Conservation (phyloP, 2,888 invertebrate species). For the Autographa gamma region DNA sequence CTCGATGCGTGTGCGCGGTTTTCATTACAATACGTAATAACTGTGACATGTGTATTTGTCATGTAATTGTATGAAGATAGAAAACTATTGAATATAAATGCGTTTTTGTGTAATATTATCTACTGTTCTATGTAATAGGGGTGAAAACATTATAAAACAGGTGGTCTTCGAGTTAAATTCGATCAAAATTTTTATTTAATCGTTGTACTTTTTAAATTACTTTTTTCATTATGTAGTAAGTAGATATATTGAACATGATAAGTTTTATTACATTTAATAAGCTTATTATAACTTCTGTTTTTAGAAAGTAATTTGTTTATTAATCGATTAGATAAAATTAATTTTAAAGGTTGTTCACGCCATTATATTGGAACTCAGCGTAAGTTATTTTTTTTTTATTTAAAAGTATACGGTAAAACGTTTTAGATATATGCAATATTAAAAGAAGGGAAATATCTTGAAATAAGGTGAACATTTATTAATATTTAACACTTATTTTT, state of each 20-base stretch:
- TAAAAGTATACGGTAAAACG: neutral
- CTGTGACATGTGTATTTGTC: conserved; percentile 28
- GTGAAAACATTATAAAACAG: conserved; percentile 32
- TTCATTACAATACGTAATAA: conserved; percentile 49
- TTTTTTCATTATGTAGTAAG: conserved; percentile 3
- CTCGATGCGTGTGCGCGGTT: conserved; percentile 28
- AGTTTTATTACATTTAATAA: neutral
- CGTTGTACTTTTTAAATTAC: conserved; percentile 8
- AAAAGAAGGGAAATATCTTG: too few relatives aligned
- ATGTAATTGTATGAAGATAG: conserved; percentile 17
- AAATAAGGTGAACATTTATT: too few relatives aligned
- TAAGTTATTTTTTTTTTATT: neutral
- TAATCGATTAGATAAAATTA: neutral
- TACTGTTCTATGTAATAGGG: conserved; percentile 19
- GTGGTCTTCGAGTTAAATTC: conserved; percentile 19
- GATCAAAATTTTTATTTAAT: conserved; percentile 27
- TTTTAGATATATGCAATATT: too few relatives aligned
- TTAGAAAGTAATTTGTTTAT: neutral
- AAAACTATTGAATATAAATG: conserved; percentile 41
- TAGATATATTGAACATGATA: conserved; percentile 1
- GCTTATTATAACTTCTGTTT: neutral
- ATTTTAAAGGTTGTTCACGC: neutral
- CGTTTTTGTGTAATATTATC: too few relatives aligned
- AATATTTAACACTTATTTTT: too few relatives aligned
- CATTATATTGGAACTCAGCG: neutral